Evolutionary conservation across 2,113 vertebrate genomes (phyloP).

Genomic region (Saccopteryx bilineata): DNA sequence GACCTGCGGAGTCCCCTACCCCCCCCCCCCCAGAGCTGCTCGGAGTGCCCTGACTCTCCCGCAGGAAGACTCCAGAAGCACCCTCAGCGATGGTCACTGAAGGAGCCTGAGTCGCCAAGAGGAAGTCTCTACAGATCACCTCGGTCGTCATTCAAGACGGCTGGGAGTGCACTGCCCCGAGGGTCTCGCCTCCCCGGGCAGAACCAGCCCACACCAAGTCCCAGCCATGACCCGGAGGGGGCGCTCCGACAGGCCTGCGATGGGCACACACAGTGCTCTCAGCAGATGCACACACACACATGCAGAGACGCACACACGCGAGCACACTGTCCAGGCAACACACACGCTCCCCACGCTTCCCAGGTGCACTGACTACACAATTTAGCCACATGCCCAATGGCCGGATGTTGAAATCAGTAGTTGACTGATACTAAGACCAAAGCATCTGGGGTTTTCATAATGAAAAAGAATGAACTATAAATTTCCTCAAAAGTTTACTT

Average conservation of each 20-base stretch:
- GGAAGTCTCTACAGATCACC: neutral
- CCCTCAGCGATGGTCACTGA: neutral
- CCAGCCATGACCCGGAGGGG: neutral
- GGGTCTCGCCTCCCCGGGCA: neutral
- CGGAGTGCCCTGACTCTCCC: neutral
- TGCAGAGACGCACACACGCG: accelerated
- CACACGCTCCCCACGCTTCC: accelerated
- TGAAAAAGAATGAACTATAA: neutral
- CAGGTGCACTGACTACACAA: accelerated
- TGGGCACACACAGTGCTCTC: neutral
- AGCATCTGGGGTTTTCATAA: neutral
- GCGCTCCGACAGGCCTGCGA: no score
- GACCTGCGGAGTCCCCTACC: accelerated
- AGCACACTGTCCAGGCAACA: neutral
- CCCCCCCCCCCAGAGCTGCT: neutral
- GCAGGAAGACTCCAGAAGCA: neutral
- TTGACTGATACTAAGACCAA: neutral
- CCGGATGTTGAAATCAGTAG: neutral
- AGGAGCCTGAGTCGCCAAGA: neutral
- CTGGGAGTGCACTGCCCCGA: accelerated
- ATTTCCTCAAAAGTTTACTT: neutral
- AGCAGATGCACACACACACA: neutral
- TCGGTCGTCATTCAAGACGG: neutral
- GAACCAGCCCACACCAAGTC: neutral
- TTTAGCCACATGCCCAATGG: neutral